These are phyloP conservation scores for Actenoides lindsayi DNA, from an alignment of 2,113 vertebrate genomes.

Conservation along the genomic window DNA sequence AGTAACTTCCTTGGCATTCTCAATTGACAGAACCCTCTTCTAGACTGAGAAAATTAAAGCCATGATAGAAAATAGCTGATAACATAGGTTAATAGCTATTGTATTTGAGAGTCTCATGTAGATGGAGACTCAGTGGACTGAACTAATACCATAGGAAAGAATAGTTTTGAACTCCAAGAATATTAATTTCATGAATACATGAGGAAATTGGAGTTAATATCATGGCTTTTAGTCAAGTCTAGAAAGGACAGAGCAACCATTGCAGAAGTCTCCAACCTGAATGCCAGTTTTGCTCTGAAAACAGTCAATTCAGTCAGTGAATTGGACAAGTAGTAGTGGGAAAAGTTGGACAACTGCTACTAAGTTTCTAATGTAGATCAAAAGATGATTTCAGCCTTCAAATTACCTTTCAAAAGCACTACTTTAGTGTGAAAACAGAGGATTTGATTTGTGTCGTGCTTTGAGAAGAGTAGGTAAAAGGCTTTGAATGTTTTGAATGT, in stretches of 20 bases:
- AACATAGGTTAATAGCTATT: background rate
- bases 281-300: background rate
- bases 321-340: background rate
- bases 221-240: background rate
- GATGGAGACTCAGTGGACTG: background rate
- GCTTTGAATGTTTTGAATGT: background rate
- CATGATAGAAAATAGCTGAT: background rate
- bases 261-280: background rate
- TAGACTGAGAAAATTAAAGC: background rate
- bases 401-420: background rate
- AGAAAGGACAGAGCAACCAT: background rate
- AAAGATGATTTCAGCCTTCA: background rate
- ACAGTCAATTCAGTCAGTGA: background rate
- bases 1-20: background rate
- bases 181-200: background rate
- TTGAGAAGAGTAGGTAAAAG: background rate
- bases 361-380: background rate
- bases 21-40: background rate
- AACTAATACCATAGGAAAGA: background rate
- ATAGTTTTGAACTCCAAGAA: background rate
- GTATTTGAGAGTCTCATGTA: background rate
- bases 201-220: background rate
- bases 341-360: background rate
- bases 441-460: background rate
- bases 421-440: background rate